phyloP scores from a whole-genome alignment of 2,113 vertebrate species.

The Gobio gobio region DNA sequence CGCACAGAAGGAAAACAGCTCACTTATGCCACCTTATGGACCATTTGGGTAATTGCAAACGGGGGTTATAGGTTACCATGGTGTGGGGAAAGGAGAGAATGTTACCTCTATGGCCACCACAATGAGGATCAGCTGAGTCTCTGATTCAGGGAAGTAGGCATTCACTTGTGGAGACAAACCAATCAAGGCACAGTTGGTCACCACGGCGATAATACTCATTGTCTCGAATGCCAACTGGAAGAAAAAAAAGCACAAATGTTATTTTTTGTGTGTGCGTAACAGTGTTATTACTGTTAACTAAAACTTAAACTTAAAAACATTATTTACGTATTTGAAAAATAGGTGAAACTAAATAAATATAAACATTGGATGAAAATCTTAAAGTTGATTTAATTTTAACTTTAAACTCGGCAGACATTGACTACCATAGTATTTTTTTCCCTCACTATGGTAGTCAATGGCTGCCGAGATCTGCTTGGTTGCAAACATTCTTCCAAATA shows the following conservation, averaged over 20 bases:
- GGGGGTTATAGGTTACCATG: neutral
- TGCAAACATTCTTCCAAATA: too few species aligned
- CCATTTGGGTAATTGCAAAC: neutral
- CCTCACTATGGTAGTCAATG: too few species aligned
- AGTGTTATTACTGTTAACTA: too few species aligned
- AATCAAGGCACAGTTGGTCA: constrained; percentile 94
- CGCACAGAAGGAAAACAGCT: constrained; percentile 24
- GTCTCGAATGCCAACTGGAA: constrained; percentile 94
- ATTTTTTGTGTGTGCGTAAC: neutral
- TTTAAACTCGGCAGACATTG: too few species aligned
- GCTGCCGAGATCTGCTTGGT: too few species aligned
- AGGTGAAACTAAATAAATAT: neutral
- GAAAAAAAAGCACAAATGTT: constrained; percentile 2
- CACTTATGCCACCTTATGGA: constrained; percentile 55
- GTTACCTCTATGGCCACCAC: constrained; percentile 88
- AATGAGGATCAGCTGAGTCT: constrained; percentile 85
- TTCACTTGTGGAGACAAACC: constrained; percentile 94
- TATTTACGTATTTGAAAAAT: neutral
- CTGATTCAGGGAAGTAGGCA: constrained; percentile 83
- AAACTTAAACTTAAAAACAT: too few species aligned
- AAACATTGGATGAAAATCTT: too few species aligned
- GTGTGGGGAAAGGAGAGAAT: constrained; percentile 8
- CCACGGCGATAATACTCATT: constrained; percentile 93
- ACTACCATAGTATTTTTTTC: too few species aligned
- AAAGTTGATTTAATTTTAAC: too few species aligned